These are phyloP conservation scores for Pachypsylla venusta DNA, from an alignment of 1,140 invertebrate genomes.

Conservation along the genomic window DNA sequence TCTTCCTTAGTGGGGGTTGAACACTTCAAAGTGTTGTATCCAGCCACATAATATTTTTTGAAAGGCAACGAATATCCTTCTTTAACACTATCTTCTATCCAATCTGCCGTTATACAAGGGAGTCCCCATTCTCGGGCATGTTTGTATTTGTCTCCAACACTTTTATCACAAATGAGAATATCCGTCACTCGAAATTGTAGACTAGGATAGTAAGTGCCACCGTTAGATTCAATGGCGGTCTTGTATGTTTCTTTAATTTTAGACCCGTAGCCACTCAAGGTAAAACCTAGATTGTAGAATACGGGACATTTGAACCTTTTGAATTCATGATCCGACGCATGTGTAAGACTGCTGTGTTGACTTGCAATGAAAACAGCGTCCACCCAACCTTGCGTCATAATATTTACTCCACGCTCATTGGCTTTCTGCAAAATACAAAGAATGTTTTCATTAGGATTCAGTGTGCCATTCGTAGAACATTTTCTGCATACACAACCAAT, in stretches of 20 bases:
- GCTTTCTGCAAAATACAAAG: conserved; percentile 53
- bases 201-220: not conserved
- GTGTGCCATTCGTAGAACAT: too few species aligned
- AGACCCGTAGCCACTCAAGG: conserved; percentile 50
- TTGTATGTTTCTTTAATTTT: conserved; percentile 52
- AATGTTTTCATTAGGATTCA: too few species aligned
- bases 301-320: conserved; percentile 51
- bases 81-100: conserved; percentile 61
- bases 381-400: conserved; percentile 69
- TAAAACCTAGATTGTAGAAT: conserved; percentile 63
- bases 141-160: conserved; percentile 63
- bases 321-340: conserved; percentile 46
- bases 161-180: conserved; percentile 35
- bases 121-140: conserved; percentile 59
- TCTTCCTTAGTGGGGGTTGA: not conserved
- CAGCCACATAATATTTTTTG: not conserved
- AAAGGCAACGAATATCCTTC: conserved; percentile 48
- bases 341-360: conserved; percentile 38
- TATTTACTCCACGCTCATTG: conserved; percentile 45
- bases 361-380: conserved; percentile 59
- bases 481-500: too few species aligned
- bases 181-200: conserved; percentile 27
- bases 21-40: not conserved
- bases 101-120: conserved; percentile 50
- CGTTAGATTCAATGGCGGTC: not conserved